phyloP scores from a whole-genome alignment of 2,797 vertebrate species.

The Coccyzus lansbergi region DNA sequence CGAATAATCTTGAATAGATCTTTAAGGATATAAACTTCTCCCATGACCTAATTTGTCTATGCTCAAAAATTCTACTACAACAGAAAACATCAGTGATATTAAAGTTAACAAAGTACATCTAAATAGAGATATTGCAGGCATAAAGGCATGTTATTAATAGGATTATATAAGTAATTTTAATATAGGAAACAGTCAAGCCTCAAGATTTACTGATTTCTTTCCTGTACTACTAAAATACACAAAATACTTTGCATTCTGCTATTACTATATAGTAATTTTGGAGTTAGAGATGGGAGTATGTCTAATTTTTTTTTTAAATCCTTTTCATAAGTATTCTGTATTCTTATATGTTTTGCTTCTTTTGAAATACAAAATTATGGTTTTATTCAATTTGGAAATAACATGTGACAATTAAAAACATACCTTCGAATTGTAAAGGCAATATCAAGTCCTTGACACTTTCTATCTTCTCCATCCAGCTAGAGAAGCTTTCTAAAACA shows the following conservation, averaged over 20 bases:
- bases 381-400: neutral
- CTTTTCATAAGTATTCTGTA: neutral
- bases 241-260: neutral
- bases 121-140: neutral
- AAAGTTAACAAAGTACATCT: neutral
- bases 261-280: neutral
- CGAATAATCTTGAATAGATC: conserved; percentile 5
- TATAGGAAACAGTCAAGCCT: neutral
- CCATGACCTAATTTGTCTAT: neutral
- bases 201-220: neutral
- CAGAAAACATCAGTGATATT: neutral
- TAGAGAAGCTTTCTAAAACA: neutral
- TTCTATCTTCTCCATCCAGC: neutral
- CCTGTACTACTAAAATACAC: neutral
- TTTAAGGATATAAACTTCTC: neutral
- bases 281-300: neutral
- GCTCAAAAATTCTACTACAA: neutral
- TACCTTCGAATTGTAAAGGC: neutral
- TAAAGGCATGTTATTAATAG: neutral
- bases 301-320: neutral
- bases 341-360: neutral
- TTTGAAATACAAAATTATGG: neutral
- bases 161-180: neutral
- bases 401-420: neutral
- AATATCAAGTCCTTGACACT: neutral